A percentile compares a stretch with the other conserved stretches of the same genome.
Evolutionary conservation across 2,797 vertebrate genomes (phyloP).

Genomic region (Margarornis squamiger): DNA sequence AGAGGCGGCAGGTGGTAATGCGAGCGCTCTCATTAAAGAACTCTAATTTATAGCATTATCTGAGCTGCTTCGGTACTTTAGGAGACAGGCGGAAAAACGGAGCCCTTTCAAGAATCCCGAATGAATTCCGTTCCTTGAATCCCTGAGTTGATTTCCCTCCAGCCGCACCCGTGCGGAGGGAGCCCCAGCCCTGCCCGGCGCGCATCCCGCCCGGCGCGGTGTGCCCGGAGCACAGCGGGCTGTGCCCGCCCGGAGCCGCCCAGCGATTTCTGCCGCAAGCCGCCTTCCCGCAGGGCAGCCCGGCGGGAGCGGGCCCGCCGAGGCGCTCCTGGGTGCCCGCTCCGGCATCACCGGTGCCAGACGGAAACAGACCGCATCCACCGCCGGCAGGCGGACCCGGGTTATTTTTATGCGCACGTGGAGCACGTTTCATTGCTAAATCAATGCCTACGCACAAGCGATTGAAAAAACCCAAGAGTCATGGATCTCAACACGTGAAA

Average conservation of each 20-base stretch:
- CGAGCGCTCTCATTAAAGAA: neutral
- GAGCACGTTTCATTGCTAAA: slow-evolving; percentile 35
- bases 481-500: slow-evolving; percentile 55
- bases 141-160: neutral
- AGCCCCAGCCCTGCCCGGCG: neutral
- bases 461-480: neutral
- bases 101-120: neutral
- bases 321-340: neutral
- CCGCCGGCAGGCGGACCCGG: neutral
- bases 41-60: neutral
- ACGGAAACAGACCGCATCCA: neutral
- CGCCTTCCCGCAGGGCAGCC: neutral
- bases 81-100: neutral
- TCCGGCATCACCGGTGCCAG: neutral
- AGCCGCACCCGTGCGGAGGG: neutral
- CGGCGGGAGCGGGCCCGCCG: neutral
- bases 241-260: neutral
- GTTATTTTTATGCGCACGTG: slow-evolving; percentile 59
- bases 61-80: neutral
- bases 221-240: neutral
- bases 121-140: neutral
- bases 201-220: neutral
- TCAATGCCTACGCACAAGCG: slow-evolving; percentile 33
- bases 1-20: neutral
- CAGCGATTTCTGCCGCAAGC: neutral